phyloP scores from a whole-genome alignment of 2,888 invertebrate species.

The Platycnemis pennipes region DNA sequence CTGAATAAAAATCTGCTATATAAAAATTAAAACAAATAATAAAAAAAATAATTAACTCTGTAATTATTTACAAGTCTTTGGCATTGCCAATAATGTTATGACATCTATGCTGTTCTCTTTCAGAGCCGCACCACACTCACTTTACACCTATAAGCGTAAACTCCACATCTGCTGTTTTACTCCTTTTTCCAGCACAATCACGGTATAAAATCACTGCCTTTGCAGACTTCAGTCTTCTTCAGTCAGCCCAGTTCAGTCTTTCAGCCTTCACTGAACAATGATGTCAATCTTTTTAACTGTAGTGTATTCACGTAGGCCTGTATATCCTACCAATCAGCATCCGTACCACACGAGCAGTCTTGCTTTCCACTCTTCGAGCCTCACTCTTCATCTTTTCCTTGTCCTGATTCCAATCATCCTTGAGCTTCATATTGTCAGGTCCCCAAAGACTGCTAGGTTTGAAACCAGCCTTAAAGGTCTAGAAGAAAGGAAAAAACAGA shows the following conservation, averaged over 20 bases:
- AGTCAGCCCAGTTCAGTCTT: not conserved
- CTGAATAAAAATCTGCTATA: not conserved
- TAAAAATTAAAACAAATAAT: not conserved
- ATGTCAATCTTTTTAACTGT: not conserved
- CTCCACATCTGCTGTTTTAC: not conserved
- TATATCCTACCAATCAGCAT: conserved; percentile 33
- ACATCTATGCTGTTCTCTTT: not conserved
- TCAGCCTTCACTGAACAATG: not conserved
- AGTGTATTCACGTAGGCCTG: not conserved
- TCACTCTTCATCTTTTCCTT: conserved; percentile 9
- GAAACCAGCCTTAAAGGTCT: conserved; percentile 77
- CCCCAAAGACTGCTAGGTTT: conserved; percentile 78
- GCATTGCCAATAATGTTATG: not conserved
- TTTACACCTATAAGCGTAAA: not conserved
- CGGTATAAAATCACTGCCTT: not conserved
- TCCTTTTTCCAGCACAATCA: not conserved
- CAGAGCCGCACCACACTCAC: not conserved
- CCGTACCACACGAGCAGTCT: conserved; percentile 3
- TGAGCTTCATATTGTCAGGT: conserved; percentile 76
- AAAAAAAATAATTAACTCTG: not conserved
- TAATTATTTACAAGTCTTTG: not conserved
- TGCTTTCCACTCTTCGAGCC: conserved; percentile 1
- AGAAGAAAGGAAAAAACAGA: conserved; percentile 69
- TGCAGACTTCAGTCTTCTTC: too few relatives aligned
- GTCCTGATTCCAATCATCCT: conserved; percentile 77